Base-by-base conservation (phyloP, 2,888 invertebrate species). In the Epistrophe grossulariae region DNA sequence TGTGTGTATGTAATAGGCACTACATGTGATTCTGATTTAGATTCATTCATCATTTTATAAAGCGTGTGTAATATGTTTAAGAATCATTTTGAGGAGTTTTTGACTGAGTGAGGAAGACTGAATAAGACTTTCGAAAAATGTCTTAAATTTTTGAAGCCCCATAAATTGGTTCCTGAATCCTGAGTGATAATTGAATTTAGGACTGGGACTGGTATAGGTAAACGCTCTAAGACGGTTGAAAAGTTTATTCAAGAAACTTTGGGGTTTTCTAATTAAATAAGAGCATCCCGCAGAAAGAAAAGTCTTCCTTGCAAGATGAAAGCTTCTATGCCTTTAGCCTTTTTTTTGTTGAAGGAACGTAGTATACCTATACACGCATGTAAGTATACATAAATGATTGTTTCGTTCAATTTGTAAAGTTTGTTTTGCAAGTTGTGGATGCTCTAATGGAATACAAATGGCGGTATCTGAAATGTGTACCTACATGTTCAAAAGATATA, bases 191-290 rank as follows among this genome's bases (percentile, higher is more conserved):
- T 68, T 68, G 19, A 68, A 50, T 66, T 50, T 24, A 50, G 19
- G 15, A 43, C 8, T 62, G 43, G 7, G 31, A 31, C 31, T 31
- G 31, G 31, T n/a, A 3, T 31, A 5, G 31, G 28, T 48, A 48
- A 50, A 19, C 68, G 38, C 1, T 60, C 43, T 13, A 35, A 24
- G 40, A 35, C 0, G 19, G 11, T 19, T 70, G 74, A 76, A 55
- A 70, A 81, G 62, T 70, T 81, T 76, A 2, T 15, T 17, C 76
- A 38, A 19, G 28, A 70, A 81, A 71, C 62, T 70, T 62, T 70
- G 55, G 55, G 76, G 17, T 38, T 55, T 64, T 55, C 19, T 43
- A 76, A 76, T 76, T 55, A 64, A 76, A 64, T 43, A 64, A 38
- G 28, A 62, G 11, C n/a, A 64, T 17, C 43, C 62, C 40, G 13